Evolutionary conservation across 2,888 invertebrate species (phyloP).

Genomic region (Trachelus iudaicus): DNA sequence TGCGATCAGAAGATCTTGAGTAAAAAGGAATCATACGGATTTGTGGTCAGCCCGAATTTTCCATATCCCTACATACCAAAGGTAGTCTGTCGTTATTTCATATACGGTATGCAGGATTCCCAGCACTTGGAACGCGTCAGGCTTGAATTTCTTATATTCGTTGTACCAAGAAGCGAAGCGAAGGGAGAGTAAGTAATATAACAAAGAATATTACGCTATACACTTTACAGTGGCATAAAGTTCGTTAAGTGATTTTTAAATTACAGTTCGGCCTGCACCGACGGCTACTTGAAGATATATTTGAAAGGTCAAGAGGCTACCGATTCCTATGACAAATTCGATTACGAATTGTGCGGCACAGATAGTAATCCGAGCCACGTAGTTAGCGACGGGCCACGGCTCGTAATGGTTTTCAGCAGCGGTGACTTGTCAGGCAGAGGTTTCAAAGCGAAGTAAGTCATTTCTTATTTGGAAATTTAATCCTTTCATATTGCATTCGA

Average conservation of each 20-base stretch:
- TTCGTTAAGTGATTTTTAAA: not conserved
- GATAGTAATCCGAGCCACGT: constrained; percentile 80
- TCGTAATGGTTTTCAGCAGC: constrained; percentile 95
- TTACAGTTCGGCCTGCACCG: constrained; percentile 76
- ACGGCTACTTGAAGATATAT: constrained; percentile 91
- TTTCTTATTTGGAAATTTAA: constrained; percentile 2
- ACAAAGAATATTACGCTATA: not conserved
- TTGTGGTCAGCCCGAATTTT: constrained; percentile 95
- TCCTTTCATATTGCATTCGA: not conserved
- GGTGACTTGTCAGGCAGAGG: constrained; percentile 91
- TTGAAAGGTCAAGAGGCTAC: constrained; percentile 92
- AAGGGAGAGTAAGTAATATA: constrained; percentile 78
- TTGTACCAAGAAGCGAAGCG: constrained; percentile 87
- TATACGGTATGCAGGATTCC: constrained; percentile 97
- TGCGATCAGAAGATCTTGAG: constrained; percentile 98
- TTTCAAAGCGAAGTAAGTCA: constrained; percentile 82
- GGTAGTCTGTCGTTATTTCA: constrained; percentile 97
- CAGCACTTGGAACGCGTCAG: constrained; percentile 95
- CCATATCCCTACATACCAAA: constrained; percentile 95
- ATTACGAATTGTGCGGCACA: constrained; percentile 91
- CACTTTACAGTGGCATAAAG: not conserved
- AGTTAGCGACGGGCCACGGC: constrained; percentile 90
- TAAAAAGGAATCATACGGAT: constrained; percentile 91
- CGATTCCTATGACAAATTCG: constrained; percentile 93
- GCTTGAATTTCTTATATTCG: constrained; percentile 88